A percentile compares a stretch with the other conserved stretches of the same genome.
phyloP scores from a whole-genome alignment of 2,113 vertebrate species.

The rat (Rattus norvegicus) region DNA sequence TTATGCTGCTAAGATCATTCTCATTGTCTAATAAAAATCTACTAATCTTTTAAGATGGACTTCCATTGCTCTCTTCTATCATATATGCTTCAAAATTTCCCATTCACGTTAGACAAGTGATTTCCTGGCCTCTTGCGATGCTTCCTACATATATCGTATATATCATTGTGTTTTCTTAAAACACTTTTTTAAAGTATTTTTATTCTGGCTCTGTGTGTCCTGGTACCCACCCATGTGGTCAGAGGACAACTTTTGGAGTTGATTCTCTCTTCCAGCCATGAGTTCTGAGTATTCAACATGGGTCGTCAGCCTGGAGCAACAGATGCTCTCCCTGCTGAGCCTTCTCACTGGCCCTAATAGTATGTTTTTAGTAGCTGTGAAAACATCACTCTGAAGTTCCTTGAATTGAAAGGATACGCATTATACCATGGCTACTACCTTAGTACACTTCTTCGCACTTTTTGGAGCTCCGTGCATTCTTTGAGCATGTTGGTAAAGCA shows the following conservation, averaged over 20 bases:
- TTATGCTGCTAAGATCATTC: not conserved
- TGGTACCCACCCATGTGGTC: not conserved
- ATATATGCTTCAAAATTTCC: not conserved
- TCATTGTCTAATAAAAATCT: not conserved
- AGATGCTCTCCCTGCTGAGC: not conserved
- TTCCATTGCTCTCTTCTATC: not conserved
- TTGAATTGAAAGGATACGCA: accelerated
- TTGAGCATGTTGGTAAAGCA: accelerated
- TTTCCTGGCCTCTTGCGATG: not conserved
- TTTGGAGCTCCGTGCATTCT: not conserved
- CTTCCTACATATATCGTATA: not conserved
- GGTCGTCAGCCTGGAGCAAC: not conserved
- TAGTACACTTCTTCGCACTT: accelerated
- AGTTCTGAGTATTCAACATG: not conserved
- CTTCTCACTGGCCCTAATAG: too few relatives aligned
- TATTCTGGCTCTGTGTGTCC: not conserved
- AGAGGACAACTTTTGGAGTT: not conserved
- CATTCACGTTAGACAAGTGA: not conserved
- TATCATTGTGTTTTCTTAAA: not conserved
- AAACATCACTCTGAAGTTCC: not conserved
- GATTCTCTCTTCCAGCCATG: not conserved
- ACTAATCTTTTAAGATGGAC: not conserved
- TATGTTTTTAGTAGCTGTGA: not conserved
- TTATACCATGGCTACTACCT: accelerated
- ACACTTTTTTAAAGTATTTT: not conserved